phyloP scores from a whole-genome alignment of 1,140 invertebrate genomes.

The Diplogasteroides magnus region DNA sequence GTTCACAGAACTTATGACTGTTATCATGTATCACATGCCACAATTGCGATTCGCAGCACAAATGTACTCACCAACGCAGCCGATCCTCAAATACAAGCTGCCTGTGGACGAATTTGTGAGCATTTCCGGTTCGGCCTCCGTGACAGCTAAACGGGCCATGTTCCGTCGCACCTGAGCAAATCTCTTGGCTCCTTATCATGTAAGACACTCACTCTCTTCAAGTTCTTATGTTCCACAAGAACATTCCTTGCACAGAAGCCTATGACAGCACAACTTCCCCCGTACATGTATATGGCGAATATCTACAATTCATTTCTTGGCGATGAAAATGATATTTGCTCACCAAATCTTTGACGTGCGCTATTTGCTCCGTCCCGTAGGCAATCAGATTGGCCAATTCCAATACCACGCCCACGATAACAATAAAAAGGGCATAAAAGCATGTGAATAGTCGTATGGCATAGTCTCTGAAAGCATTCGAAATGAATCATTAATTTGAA shows the following conservation, averaged over 20 bases:
- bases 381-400: slow-evolving; percentile 30
- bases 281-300: slow-evolving; percentile 23
- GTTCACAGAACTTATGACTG: too few relatives aligned
- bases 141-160: not conserved
- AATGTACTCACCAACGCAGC: slow-evolving; percentile 18
- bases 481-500: not conserved
- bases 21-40: too few relatives aligned
- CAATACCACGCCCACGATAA: slow-evolving; percentile 25
- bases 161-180: not conserved
- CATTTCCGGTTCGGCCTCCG: not conserved
- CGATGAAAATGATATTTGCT: not conserved
- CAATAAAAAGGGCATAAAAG: slow-evolving; percentile 32
- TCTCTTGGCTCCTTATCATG: slow-evolving; percentile 3
- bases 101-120: slow-evolving; percentile 29
- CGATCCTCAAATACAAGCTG: slow-evolving; percentile 22
- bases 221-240: slow-evolving; percentile 11
- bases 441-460: slow-evolving; percentile 25
- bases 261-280: slow-evolving; percentile 20
- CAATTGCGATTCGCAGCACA: not conserved
- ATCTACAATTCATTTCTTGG: slow-evolving; percentile 5
- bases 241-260: slow-evolving; percentile 19
- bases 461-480: slow-evolving; percentile 19
- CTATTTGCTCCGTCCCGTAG: not conserved
- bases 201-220: slow-evolving; percentile 4
- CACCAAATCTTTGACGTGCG: slow-evolving; percentile 19